Conservation (phyloP, 2,797 vertebrate species). For the Leptatherina wallacei region DNA sequence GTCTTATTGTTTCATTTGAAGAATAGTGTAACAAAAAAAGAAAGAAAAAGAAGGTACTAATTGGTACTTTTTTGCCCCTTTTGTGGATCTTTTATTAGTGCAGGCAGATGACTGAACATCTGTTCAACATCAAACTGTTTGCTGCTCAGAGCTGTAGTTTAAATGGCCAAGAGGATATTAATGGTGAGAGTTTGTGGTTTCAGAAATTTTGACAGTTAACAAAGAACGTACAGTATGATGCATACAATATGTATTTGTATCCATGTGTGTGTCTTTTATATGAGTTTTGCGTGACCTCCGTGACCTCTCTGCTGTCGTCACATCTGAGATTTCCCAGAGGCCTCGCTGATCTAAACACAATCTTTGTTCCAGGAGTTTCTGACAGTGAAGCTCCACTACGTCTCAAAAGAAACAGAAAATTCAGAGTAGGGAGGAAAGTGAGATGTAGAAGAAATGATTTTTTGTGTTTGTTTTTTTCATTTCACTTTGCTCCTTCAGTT, state of each 20-base stretch:
- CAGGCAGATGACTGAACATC: slow-evolving; percentile 39
- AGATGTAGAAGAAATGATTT: slow-evolving; percentile 13
- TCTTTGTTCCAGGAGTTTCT: slow-evolving; percentile 46
- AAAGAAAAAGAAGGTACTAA: neutral
- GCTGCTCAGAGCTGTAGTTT: neutral
- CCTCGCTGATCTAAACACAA: slow-evolving; percentile 32
- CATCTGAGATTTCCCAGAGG: slow-evolving; percentile 44
- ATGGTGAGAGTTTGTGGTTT: slow-evolving; percentile 18
- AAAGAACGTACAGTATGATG: slow-evolving; percentile 41
- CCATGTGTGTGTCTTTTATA: slow-evolving; percentile 14
- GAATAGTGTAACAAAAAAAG: no score
- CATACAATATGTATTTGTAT: slow-evolving; percentile 31
- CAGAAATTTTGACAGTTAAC: slow-evolving; percentile 14
- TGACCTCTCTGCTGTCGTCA: slow-evolving; percentile 52
- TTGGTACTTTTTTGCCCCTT: neutral
- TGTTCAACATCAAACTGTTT: slow-evolving; percentile 18
- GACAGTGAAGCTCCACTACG: neutral
- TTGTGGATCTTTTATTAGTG: neutral
- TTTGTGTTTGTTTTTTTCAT: slow-evolving; percentile 19
- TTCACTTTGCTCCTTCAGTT: slow-evolving; percentile 28
- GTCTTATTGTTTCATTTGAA: neutral
- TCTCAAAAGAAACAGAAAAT: neutral
- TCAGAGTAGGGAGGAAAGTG: no score
- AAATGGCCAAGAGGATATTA: slow-evolving; percentile 11
- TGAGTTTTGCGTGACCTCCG: slow-evolving; percentile 19